A percentile compares a stretch with the other conserved stretches of the same genome.
These are phyloP conservation scores for Cataglyphis albicans DNA, from an alignment of 2,888 invertebrate species.

Conservation along the genomic window DNA sequence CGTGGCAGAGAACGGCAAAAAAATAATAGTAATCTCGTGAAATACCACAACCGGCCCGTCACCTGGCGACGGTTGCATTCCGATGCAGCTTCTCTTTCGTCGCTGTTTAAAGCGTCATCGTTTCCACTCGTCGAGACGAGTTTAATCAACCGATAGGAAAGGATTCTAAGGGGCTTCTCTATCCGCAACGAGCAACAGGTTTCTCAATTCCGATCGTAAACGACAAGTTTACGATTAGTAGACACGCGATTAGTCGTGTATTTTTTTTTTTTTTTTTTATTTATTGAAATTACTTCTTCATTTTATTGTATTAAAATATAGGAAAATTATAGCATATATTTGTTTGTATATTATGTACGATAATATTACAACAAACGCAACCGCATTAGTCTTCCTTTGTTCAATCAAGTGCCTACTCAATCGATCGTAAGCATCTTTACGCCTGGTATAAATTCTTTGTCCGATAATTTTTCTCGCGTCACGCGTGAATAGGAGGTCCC, in stretches of 20 bases:
- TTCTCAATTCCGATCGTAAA: constrained; percentile 20
- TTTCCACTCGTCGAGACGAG: constrained; percentile 42
- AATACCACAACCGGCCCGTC: constrained; percentile 73
- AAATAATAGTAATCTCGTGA: constrained; percentile 68
- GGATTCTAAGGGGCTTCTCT: not conserved
- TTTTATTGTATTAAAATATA: not conserved
- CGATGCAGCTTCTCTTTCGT: constrained; percentile 71
- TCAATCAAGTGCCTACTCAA: constrained; percentile 26
- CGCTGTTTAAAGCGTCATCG: constrained; percentile 30
- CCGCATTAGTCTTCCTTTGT: constrained; percentile 10
- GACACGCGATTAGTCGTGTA: not conserved
- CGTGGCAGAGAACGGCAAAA: constrained; percentile 21
- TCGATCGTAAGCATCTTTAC: constrained; percentile 11
- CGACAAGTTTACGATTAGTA: too few species aligned
- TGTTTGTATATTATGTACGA: not conserved
- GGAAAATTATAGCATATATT: not conserved
- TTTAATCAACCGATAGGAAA: constrained; percentile 18
- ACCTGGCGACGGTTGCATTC: constrained; percentile 77
- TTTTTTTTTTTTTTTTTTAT: not conserved
- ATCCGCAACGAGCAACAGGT: constrained; percentile 9
- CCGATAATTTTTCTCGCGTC: constrained; percentile 55
- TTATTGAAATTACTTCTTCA: not conserved
- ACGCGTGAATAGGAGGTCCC: constrained; percentile 35
- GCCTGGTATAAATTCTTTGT: constrained; percentile 37
- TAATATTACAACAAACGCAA: not conserved